These are phyloP conservation scores for Crotalus tigris DNA, from an alignment of 2,113 vertebrate species.

Conservation along the genomic window DNA sequence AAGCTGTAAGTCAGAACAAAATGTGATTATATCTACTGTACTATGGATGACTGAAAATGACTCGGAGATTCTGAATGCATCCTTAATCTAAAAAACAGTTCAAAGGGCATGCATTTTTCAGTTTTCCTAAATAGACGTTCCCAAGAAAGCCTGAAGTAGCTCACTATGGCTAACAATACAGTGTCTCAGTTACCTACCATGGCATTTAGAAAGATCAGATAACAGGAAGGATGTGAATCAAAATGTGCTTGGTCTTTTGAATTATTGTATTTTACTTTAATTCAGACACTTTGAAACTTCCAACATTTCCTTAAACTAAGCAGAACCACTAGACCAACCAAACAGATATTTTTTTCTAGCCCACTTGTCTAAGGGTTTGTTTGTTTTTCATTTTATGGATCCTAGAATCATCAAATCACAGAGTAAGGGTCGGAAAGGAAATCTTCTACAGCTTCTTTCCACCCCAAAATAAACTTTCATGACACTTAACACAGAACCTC, in stretches of 20 bases:
- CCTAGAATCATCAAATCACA: not conserved
- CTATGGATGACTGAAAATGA: not conserved
- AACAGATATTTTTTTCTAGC: not conserved
- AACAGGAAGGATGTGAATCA: not conserved
- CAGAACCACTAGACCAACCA: not conserved
- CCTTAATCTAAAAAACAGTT: conserved; percentile 18
- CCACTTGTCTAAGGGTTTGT: not conserved
- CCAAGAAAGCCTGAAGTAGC: not conserved
- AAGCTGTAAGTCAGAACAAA: not conserved
- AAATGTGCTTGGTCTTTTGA: conserved; percentile 24
- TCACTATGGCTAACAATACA: not conserved
- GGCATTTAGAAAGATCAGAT: conserved; percentile 14
- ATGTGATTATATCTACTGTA: conserved; percentile 19
- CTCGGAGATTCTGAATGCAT: not conserved
- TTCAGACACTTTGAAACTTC: not conserved
- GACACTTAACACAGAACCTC: not conserved
- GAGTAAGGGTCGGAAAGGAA: not conserved
- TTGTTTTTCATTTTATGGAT: not conserved
- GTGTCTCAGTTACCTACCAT: not conserved
- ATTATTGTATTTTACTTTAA: not conserved
- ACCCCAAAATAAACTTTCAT: not conserved
- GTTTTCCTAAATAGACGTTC: not conserved
- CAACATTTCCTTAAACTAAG: not conserved
- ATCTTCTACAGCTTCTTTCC: not conserved
- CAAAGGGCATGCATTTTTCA: not conserved